phyloP scores from a whole-genome alignment of 92 coral and sea anemone species.

The Heteractis magnifica region DNA sequence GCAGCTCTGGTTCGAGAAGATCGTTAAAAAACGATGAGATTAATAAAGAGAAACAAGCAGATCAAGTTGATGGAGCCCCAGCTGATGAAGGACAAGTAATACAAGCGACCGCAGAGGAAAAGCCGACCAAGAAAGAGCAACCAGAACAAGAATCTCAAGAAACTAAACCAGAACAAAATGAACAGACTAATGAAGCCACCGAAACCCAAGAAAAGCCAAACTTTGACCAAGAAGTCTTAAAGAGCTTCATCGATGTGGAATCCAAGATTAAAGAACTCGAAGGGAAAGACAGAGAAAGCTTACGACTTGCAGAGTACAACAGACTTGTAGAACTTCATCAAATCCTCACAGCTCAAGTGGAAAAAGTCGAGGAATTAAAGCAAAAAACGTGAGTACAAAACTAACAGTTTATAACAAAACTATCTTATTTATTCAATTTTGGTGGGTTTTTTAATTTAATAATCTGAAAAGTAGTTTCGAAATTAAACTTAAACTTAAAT shows the following conservation, averaged over 20 bases:
- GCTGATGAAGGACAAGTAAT: background rate
- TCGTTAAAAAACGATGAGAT: background rate
- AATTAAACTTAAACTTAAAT: too few species aligned
- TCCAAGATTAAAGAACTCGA: conserved; percentile 62
- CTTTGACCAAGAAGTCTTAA: conserved; percentile 74
- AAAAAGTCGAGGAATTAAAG: conserved; percentile 65
- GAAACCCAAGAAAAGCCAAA: conserved; percentile 66
- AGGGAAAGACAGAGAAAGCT: conserved; percentile 56
- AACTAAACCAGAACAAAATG: conserved; percentile 16
- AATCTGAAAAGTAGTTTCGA: background rate
- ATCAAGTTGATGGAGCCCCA: background rate
- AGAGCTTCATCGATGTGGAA: conserved; percentile 75
- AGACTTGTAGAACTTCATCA: conserved; percentile 67
- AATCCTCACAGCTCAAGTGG: conserved; percentile 39
- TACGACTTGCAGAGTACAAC: conserved; percentile 53
- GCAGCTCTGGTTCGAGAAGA: conserved; percentile 4
- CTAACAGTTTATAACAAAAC: too few species aligned
- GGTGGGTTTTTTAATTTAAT: background rate
- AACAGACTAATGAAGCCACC: conserved; percentile 15
- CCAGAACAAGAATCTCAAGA: conserved; percentile 21
- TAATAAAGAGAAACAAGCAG: background rate
- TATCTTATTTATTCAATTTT: background rate
- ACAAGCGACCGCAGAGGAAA: background rate
- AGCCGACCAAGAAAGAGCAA: background rate
- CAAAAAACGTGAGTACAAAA: conserved; percentile 79